Evolutionary conservation across 2,113 vertebrate genomes (phyloP).

Genomic region (Canis aureus): DNA sequence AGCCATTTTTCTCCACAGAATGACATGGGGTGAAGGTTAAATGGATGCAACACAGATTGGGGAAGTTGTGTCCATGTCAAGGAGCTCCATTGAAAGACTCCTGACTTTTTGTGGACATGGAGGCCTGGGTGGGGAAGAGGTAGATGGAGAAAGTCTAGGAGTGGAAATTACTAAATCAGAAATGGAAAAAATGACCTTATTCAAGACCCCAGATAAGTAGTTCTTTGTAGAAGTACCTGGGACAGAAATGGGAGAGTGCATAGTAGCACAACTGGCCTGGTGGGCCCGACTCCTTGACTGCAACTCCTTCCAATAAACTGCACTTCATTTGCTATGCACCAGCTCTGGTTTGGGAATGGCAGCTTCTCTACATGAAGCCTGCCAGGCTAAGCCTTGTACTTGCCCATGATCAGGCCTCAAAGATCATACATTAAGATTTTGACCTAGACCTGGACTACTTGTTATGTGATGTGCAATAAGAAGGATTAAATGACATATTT

Average conservation of each 20-base stretch:
- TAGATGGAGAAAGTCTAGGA: neutral
- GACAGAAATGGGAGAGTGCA: neutral
- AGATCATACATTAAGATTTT: neutral
- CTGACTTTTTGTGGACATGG: neutral
- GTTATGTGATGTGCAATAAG: neutral
- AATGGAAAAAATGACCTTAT: neutral
- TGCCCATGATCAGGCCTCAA: neutral
- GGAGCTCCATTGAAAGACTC: neutral
- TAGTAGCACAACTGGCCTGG: no score
- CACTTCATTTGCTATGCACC: rapidly evolving
- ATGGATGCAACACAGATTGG: no score
- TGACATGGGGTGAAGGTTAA: neutral
- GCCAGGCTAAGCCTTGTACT: neutral
- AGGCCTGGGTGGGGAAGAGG: no score
- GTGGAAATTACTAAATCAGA: neutral
- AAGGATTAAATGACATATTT: neutral
- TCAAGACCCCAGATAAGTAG: neutral
- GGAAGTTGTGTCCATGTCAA: neutral
- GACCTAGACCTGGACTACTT: neutral
- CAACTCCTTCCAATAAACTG: neutral
- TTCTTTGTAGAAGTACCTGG: neutral
- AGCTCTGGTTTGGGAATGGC: no score
- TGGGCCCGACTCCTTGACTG: neutral
- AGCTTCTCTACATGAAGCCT: neutral
- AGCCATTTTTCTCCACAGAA: neutral